Percentiles rank a stretch among this genome's conserved stretches.
Conservation (phyloP, 1,140 invertebrate species). For the Orius insidiosus region DNA sequence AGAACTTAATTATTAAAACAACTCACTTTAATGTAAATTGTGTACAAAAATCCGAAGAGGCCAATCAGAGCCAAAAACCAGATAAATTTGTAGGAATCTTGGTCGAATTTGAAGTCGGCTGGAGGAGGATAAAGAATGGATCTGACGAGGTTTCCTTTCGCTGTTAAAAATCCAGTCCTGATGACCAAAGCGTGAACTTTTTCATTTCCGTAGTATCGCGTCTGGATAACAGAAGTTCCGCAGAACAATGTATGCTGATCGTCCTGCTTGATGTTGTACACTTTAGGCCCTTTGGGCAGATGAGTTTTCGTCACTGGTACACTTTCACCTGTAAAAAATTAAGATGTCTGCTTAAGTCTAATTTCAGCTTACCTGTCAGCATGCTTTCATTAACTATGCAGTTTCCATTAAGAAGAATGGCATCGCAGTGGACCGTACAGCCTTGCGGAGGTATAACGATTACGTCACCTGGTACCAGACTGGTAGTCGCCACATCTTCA, state of each 20-base stretch:
- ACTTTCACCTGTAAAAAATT: conserved; percentile 28
- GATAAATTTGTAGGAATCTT: conserved; percentile 83
- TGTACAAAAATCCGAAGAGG: conserved; percentile 63
- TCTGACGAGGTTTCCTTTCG: conserved; percentile 78
- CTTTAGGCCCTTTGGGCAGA: conserved; percentile 44
- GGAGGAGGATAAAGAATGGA: conserved; percentile 89
- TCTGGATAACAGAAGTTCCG: conserved; percentile 38
- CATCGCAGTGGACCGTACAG: conserved; percentile 77
- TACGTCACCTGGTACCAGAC: conserved; percentile 84
- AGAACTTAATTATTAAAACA: too few species aligned
- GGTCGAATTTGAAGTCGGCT: conserved; percentile 86
- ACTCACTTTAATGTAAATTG: conserved; percentile 60
- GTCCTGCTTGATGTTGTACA: conserved; percentile 66
- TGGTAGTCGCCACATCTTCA: conserved; percentile 32
- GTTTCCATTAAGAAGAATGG: conserved; percentile 67
- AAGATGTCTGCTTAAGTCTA: too few species aligned
- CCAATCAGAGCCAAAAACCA: conserved; percentile 63
- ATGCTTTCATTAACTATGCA: conserved; percentile 93
- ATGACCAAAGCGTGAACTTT: conserved; percentile 48
- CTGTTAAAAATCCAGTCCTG: conserved; percentile 70
- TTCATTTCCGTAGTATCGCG: conserved; percentile 47
- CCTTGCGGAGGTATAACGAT: conserved; percentile 71
- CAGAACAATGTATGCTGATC: conserved; percentile 56
- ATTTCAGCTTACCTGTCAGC: conserved; percentile 82
- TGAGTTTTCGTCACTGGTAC: conserved; percentile 86